Evolutionary conservation across 2,888 invertebrate species (phyloP), one percentile per base, ranked within the genome.

Genomic region (Fragum sueziense): DNA sequence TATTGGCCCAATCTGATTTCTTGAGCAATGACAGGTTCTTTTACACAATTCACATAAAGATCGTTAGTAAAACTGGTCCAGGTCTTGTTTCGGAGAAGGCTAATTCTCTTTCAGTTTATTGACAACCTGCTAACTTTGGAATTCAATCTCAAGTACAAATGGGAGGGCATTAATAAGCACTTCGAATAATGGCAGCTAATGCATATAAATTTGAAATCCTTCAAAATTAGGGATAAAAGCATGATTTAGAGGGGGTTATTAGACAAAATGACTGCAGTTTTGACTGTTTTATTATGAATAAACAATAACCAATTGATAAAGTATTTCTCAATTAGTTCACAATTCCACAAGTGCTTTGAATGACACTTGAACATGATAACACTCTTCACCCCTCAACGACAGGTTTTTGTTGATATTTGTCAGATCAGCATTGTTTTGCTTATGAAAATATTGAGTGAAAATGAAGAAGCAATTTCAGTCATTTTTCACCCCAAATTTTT

Each of bases 281-380:
- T 65, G 65, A 65, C 65, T 65, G 65, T 65, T 65, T 65, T 65
- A 65, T 65, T 65, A 65, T 37, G 41, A 65, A 65, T 65, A 65
- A 65, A 65, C 41, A 65, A 65, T 65, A 27, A 65, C 41, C 22
- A 41, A 22, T 41, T 37, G 41, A 65, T 65, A 37, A 41, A 41
- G 31, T 41, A 65, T 41, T 65, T 37, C 41, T 41, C 37, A 65
- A 65, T 65, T 65, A 65, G 41, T 41, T 41, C 11, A 37, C 25
- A 27, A 65, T 41, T 65, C 65, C 65, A 41, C 65, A 41, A 65
- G 65, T 65, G 65, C 22, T 34, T 22, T 65, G 41, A 33, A 65
- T 37, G 11, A 41, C 22, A 65, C 65, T 65, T 27, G 33, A 65
- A 20, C 4, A 25, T 65, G 65, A 65, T 65, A 65, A 65, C 9